These are phyloP conservation scores for Leptinotarsa texana DNA, from an alignment of 1,140 invertebrate species.

Conservation along the genomic window DNA sequence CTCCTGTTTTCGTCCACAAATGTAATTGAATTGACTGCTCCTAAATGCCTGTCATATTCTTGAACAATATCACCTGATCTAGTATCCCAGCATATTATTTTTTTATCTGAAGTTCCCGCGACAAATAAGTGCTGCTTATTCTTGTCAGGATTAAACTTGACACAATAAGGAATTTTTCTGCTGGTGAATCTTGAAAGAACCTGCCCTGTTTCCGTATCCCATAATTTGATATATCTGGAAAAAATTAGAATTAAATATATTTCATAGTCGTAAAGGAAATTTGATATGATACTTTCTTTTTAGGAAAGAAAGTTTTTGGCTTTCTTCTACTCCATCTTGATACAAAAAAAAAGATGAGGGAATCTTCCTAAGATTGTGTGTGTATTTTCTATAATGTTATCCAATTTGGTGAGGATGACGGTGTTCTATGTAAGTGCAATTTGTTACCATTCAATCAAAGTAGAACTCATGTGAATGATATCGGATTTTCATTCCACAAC, in stretches of 20 bases:
- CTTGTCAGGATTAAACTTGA: constrained; percentile 96
- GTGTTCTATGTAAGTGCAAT: no score
- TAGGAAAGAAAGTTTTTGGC: no score
- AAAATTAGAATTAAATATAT: constrained; percentile 21
- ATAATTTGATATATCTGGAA: constrained; percentile 92
- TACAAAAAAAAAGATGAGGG: no score
- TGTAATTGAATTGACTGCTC: constrained; percentile 97
- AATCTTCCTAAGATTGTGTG: no score
- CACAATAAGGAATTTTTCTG: constrained; percentile 94
- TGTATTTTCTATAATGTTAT: no score
- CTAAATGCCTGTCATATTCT: constrained; percentile 98
- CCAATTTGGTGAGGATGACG: no score
- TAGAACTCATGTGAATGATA: no score
- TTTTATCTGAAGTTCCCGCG: constrained; percentile 98
- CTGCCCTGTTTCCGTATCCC: constrained; percentile 98
- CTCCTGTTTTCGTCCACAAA: constrained; percentile 98
- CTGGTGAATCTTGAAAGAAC: constrained; percentile 92
- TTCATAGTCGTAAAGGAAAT: no score
- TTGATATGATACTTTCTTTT: no score
- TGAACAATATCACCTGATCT: constrained; percentile 94
- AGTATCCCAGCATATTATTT: constrained; percentile 98
- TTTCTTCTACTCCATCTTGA: no score
- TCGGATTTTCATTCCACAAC: no score
- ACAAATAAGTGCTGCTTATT: constrained; percentile 98
- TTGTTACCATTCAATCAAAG: no score